Evolutionary conservation across 2,888 invertebrate species (phyloP).

Genomic region (Eristalis arbustorum): DNA sequence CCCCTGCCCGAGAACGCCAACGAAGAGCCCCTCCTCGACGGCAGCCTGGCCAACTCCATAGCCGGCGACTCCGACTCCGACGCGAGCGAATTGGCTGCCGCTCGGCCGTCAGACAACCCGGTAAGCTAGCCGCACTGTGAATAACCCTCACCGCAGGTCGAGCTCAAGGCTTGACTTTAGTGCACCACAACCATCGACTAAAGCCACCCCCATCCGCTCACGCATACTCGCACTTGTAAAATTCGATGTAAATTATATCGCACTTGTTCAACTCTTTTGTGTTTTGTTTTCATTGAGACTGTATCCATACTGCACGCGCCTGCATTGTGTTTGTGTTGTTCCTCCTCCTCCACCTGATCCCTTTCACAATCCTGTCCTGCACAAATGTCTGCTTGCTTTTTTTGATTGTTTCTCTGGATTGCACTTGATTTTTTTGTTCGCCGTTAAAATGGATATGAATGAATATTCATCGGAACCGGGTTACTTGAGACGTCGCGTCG

Average conservation of each 20-base stretch:
- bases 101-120: constrained; percentile 74
- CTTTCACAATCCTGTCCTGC: not conserved
- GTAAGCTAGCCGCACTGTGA: constrained; percentile 79
- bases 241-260: not conserved
- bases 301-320: not conserved
- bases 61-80: constrained; percentile 72
- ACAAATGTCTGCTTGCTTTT: too few relatives aligned
- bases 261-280: not conserved
- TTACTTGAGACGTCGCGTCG: too few relatives aligned
- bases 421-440: too few relatives aligned
- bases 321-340: not conserved
- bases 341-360: not conserved
- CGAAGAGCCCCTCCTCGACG: constrained; percentile 74
- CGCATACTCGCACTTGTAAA: not conserved
- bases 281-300: not conserved
- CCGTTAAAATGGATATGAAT: too few relatives aligned
- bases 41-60: constrained; percentile 68
- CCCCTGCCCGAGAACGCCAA: constrained; percentile 81
- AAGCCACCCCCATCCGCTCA: not conserved
- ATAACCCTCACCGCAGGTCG: not conserved
- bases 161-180: not conserved
- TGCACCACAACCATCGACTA: not conserved
- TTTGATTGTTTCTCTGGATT: too few relatives aligned
- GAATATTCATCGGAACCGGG: too few relatives aligned
- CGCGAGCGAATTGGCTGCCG: constrained; percentile 74